Evolutionary conservation across 2,797 vertebrate species (phyloP), one percentile per base, ranked within the genome.

Genomic region (Pseudotriccus pelzelni): DNA sequence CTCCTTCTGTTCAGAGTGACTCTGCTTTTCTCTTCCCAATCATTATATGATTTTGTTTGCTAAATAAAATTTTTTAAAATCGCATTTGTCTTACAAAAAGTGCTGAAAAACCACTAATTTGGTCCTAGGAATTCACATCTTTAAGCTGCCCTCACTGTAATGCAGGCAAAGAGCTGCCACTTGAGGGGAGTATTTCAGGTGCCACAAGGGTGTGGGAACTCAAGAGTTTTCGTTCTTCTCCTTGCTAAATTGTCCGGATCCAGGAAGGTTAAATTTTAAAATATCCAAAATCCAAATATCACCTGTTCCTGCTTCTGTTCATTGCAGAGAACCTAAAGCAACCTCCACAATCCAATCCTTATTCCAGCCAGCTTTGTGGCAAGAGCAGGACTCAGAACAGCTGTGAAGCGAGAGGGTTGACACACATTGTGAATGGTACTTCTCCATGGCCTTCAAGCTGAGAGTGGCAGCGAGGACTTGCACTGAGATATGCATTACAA

Each of bases 351-450:
- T 22, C 21, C 52, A 44, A 9, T 30, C 27, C 7, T 55, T 18
- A 82, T 20, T 49, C 32, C 3, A 68, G 10, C 19, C 53, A 59
- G 19, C 18, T 49, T 46, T 43, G 23, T 39, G 34, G 47, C 47
- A 77, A 60, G 73, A 86, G 46, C 46, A 66, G 43, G 32, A 62
- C 36, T 28, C 44, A 63, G 62, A 59, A 18, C 16, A 75, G 37
- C 67, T 66, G 55, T 43, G 63, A 62, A 55, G 58, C 24, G 30
- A 53, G 67, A 50, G 4, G 2, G 1, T 27, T 2, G 2, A 34
- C 11, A 41, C 16, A 37, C 0, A 0, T 2, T 25, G 7, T 14
- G 5, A 12, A 11, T 0, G 3, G 5, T 32, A 34, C 10, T 67
- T 3, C 47, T 46, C 14, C 14, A 11, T 32, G 73, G 19, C 28